These are phyloP conservation scores for Myioborus melanocephalus DNA, from an alignment of 2,797 vertebrate species.

Conservation along the genomic window DNA sequence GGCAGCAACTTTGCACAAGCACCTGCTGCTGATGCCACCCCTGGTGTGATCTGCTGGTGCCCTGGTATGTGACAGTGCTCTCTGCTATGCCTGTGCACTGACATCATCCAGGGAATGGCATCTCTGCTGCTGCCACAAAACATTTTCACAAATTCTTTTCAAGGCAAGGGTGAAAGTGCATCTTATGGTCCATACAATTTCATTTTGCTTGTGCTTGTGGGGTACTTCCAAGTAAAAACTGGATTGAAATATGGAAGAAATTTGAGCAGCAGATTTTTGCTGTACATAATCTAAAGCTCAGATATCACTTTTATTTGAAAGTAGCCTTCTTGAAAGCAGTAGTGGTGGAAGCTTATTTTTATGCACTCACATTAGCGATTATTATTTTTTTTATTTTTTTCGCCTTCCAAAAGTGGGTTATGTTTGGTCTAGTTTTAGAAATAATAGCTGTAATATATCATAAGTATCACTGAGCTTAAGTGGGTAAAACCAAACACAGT, in stretches of 20 bases:
- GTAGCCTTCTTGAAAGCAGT: neutral
- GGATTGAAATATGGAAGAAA: neutral
- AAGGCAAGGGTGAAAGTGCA: neutral
- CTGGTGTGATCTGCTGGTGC: neutral
- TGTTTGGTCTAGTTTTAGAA: neutral
- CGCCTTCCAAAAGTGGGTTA: neutral
- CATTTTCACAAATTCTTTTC: neutral
- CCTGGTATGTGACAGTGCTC: accelerated
- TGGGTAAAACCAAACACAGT: neutral
- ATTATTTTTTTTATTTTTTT: neutral
- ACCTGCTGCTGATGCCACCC: neutral
- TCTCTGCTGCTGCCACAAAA: neutral
- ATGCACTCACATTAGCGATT: neutral
- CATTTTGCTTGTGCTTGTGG: neutral
- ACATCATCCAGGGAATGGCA: neutral
- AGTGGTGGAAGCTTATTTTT: neutral
- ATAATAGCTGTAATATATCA: neutral
- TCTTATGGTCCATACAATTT: neutral
- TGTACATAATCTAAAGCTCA: neutral
- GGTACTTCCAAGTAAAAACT: neutral
- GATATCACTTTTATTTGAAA: neutral
- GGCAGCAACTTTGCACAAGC: neutral
- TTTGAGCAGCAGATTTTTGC: neutral
- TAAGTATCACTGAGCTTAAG: neutral
- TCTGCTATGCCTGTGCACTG: accelerated